These are phyloP conservation scores for Drosophila vallismaia DNA, from an alignment of 2,888 invertebrate species.

Conservation along the genomic window DNA sequence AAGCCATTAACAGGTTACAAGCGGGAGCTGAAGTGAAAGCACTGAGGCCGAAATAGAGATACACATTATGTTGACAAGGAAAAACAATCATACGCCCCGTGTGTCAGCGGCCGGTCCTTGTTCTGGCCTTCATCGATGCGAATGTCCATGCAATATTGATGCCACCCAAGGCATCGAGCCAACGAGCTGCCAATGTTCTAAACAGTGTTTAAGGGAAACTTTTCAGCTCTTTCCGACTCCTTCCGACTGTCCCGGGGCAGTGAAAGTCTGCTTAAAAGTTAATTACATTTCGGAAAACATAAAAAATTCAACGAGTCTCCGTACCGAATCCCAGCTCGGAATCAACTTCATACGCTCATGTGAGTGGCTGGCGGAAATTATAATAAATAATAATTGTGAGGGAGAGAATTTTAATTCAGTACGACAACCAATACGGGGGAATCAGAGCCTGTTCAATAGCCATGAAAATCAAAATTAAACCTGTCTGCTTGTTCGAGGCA, in stretches of 20 bases:
- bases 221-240: constrained; percentile 19
- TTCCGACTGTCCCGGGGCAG: constrained; percentile 3
- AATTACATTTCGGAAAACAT: constrained; percentile 40
- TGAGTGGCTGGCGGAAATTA: constrained; percentile 25
- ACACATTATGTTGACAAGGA: constrained; percentile 34
- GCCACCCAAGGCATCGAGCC: constrained; percentile 5
- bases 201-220: constrained; percentile 16
- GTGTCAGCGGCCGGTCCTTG: constrained; percentile 10
- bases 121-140: constrained; percentile 28
- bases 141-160: constrained; percentile 46
- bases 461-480: constrained; percentile 1
- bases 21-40: not conserved
- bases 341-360: constrained; percentile 11
- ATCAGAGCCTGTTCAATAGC: not conserved
- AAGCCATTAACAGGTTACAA: constrained; percentile 46
- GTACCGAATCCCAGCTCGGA: constrained; percentile 8
- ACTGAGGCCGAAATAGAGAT: constrained; percentile 13
- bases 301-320: constrained; percentile 27
- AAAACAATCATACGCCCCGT: constrained; percentile 54
- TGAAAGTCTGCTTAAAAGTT: constrained; percentile 19
- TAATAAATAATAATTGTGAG: constrained; percentile 35
- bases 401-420: constrained; percentile 21
- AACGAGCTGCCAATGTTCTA: constrained; percentile 35
- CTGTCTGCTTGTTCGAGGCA: not conserved
- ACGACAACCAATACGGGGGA: constrained; percentile 1